phyloP scores from a whole-genome alignment of 1,140 invertebrate genomes.

The Lepidurus arcticus region DNA sequence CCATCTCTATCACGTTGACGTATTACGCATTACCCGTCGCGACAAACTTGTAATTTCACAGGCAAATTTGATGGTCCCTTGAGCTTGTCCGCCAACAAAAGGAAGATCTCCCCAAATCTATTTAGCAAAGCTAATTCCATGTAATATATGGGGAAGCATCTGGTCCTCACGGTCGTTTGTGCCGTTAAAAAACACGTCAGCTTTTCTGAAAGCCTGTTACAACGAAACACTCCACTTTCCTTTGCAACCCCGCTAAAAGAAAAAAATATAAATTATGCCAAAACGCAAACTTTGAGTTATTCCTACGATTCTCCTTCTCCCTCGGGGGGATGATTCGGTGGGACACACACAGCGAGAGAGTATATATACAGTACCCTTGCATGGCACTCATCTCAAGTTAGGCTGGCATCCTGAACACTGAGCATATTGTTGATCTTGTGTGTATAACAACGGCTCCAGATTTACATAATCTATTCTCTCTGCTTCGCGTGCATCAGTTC shows the following conservation, averaged over 20 bases:
- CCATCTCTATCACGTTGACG: neutral
- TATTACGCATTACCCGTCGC: conserved; percentile 1
- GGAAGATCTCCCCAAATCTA: conserved; percentile 9
- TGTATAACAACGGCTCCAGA: conserved; percentile 16
- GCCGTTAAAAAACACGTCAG: neutral
- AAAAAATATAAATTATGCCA: neutral
- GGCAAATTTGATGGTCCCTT: neutral
- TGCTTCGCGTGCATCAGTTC: neutral
- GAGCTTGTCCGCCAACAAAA: neutral
- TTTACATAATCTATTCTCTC: conserved; percentile 20
- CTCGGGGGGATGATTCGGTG: neutral
- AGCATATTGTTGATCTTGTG: conserved; percentile 19
- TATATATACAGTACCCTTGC: no score
- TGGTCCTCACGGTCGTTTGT: neutral
- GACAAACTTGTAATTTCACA: neutral
- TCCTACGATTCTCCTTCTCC: neutral
- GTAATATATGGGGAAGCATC: conserved; percentile 18
- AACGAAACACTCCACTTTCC: neutral
- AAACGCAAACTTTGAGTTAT: neutral
- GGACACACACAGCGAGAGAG: neutral
- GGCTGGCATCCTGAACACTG: conserved; percentile 7
- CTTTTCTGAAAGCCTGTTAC: neutral
- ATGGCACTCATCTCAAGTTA: neutral
- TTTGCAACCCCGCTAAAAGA: neutral
- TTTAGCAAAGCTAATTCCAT: conserved; percentile 5